Percentiles rank a stretch among this genome's conserved stretches.
Conservation (phyloP, 2,797 vertebrate genomes). For the Xenentodon cancila region DNA sequence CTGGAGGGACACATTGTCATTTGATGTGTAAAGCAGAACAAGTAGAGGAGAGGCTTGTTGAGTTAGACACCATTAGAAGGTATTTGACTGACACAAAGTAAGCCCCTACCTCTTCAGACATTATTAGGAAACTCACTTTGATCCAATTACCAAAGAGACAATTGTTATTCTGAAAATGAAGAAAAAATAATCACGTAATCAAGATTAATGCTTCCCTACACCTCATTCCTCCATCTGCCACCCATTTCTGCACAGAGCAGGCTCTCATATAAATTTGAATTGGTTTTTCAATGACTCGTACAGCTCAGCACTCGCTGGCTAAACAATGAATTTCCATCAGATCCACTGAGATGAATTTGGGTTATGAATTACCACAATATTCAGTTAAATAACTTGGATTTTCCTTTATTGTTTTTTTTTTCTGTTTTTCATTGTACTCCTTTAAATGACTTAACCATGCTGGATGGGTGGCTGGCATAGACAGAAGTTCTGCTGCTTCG, state of each 20-base stretch:
- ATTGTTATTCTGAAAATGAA: constrained; percentile 83
- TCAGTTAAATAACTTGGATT: constrained; percentile 86
- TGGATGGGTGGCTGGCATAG: constrained; percentile 55
- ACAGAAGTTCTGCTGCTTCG: constrained; percentile 58
- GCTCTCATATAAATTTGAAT: constrained; percentile 83
- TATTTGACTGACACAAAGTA: constrained; percentile 79
- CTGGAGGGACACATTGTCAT: constrained; percentile 70
- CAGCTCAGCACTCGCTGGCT: constrained; percentile 74
- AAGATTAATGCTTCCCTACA: constrained; percentile 82
- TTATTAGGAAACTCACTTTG: constrained; percentile 85
- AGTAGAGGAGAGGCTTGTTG: constrained; percentile 59
- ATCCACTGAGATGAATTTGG: constrained; percentile 81
- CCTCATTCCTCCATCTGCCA: constrained; percentile 73
- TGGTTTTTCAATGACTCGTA: constrained; percentile 87
- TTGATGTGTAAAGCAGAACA: constrained; percentile 75
- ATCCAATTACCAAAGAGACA: constrained; percentile 80
- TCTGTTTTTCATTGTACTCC: constrained; percentile 79
- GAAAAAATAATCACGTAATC: constrained; percentile 84
- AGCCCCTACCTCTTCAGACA: constrained; percentile 73
- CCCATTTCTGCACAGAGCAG: constrained; percentile 73
- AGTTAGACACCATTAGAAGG: constrained; percentile 79
- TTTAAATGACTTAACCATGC: constrained; percentile 74
- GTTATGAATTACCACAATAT: constrained; percentile 85
- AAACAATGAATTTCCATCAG: constrained; percentile 84
- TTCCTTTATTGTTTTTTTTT: constrained; percentile 80